phyloP scores from a whole-genome alignment of 2,113 vertebrate genomes.

The Bettongia penicillata region DNA sequence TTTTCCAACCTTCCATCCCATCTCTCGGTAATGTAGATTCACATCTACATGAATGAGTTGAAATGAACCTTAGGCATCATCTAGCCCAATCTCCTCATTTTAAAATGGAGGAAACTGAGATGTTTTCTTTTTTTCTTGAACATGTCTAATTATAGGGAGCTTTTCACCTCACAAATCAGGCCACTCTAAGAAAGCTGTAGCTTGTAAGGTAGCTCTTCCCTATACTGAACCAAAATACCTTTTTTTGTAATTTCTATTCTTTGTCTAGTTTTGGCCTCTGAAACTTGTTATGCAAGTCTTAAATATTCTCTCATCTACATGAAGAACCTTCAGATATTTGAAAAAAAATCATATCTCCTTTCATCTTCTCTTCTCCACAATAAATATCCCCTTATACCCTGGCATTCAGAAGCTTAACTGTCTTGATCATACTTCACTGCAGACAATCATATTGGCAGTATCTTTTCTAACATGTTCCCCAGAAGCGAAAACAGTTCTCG shows the following conservation, averaged over 20 bases:
- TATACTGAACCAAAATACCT: background rate
- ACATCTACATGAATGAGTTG: background rate
- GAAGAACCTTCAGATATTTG: background rate
- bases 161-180: background rate
- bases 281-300: background rate
- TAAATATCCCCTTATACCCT: background rate
- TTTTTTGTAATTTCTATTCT: background rate
- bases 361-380: background rate
- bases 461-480: background rate
- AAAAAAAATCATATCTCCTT: background rate
- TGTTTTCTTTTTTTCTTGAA: background rate
- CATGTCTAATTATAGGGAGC: background rate
- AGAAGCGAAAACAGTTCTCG: background rate
- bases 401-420: background rate
- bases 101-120: background rate
- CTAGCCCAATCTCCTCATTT: background rate
- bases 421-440: background rate
- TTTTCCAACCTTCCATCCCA: background rate
- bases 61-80: background rate
- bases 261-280: background rate
- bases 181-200: background rate
- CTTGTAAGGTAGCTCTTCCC: background rate
- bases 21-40: background rate
- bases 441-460: background rate
- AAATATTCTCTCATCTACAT: background rate